Conservation (phyloP, 2,888 invertebrate genomes). For the Agrotis puta region DNA sequence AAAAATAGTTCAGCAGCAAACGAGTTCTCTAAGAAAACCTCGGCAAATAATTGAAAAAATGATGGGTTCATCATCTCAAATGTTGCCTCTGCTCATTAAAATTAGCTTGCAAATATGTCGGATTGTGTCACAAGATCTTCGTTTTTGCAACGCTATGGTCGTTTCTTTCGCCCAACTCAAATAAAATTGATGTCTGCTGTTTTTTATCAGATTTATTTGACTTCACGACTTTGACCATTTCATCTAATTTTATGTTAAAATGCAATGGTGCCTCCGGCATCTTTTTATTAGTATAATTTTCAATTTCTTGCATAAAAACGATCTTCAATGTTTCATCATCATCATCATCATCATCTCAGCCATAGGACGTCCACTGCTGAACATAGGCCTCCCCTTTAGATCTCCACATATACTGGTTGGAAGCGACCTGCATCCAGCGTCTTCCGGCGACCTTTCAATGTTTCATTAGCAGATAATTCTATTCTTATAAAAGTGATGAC, state of each 20-base stretch:
- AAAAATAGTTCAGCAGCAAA: too few species aligned
- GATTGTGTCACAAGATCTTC: neutral
- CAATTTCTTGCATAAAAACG: neutral
- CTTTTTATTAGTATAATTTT: neutral
- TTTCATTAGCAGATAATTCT: neutral
- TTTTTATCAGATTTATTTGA: too few species aligned
- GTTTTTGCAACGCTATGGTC: too few species aligned
- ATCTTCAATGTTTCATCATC: neutral
- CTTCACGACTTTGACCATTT: too few species aligned
- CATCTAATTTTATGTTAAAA: neutral
- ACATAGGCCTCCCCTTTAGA: too few species aligned
- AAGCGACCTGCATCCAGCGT: too few species aligned
- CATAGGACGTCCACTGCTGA: too few species aligned
- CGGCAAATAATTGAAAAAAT: slow-evolving; percentile 11
- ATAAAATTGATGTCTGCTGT: too few species aligned
- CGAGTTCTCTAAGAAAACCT: neutral
- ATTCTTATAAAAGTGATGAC: neutral
- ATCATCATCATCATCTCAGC: too few species aligned
- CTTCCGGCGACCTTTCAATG: too few species aligned
- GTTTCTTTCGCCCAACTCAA: neutral
- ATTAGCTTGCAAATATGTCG: neutral
- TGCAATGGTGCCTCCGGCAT: neutral
- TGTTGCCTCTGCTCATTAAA: slow-evolving; percentile 10
- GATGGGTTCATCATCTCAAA: neutral
- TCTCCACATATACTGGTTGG: too few species aligned